phyloP scores from a whole-genome alignment of 2,888 invertebrate genomes.

The Drosophila pseudotakahashii region DNA sequence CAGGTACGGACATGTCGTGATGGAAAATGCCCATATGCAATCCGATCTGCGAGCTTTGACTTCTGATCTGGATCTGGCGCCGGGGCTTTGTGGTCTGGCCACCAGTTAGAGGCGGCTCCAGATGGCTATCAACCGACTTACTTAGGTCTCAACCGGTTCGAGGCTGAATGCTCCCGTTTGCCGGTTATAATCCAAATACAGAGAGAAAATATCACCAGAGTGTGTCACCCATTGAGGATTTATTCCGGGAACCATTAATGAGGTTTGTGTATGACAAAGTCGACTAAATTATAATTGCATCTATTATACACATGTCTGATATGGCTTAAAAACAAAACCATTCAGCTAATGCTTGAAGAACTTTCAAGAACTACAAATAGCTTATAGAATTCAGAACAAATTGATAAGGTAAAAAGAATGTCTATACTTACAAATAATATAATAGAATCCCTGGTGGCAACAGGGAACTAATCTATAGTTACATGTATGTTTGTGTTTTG shows the following conservation, averaged over 20 bases:
- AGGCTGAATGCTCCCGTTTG: slow-evolving; percentile 43
- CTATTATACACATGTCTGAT: no score
- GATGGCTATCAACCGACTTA: slow-evolving; percentile 54
- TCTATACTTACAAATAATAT: slow-evolving; percentile 1
- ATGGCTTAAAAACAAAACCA: no score
- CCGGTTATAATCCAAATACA: slow-evolving; percentile 3
- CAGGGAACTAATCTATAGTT: background rate
- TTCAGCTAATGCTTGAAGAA: background rate
- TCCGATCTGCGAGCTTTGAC: slow-evolving; percentile 13
- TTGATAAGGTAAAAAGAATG: background rate
- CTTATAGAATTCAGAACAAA: background rate
- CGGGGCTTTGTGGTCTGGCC: slow-evolving; percentile 11
- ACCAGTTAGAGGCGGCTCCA: slow-evolving; percentile 31
- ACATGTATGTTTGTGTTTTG: slow-evolving; percentile 5
- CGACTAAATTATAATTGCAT: no score
- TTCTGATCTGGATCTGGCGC: background rate
- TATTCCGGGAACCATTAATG: no score
- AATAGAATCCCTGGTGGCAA: slow-evolving; percentile 1
- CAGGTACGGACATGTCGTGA: slow-evolving; percentile 28
- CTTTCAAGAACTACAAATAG: background rate
- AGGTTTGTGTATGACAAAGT: background rate
- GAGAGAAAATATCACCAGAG: slow-evolving; percentile 1
- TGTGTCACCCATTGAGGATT: background rate
- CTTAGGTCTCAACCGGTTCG: slow-evolving; percentile 57
- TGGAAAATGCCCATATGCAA: slow-evolving; percentile 40